Conservation (phyloP, 2,113 vertebrate species). For the Spea bombifrons region DNA sequence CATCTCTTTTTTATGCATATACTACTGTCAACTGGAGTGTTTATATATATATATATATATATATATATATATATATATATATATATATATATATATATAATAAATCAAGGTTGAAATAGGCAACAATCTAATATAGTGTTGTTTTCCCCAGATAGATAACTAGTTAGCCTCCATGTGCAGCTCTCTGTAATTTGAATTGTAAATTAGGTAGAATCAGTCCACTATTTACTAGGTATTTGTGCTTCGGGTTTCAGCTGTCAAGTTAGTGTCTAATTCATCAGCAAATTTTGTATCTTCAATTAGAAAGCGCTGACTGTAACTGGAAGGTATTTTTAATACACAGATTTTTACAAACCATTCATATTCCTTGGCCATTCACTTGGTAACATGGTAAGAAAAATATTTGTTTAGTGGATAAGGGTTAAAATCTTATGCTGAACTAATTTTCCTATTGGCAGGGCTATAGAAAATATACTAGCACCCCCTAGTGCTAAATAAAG, state of each 20-base stretch:
- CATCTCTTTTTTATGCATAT: too few species aligned
- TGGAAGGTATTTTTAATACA: background rate
- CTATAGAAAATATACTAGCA: constrained; percentile 11
- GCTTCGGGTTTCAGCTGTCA: constrained; percentile 50
- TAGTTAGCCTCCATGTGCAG: constrained; percentile 51
- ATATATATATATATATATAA: too few species aligned
- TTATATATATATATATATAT: too few species aligned
- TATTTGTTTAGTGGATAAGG: too few species aligned
- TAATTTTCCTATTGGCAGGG: too few species aligned
- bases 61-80: too few species aligned
- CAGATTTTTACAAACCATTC: background rate
- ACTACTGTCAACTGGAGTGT: too few species aligned
- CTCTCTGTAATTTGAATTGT: constrained; percentile 57
- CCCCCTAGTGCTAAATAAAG: constrained; percentile 31
- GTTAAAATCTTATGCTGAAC: too few species aligned
- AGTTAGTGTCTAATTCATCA: constrained; percentile 21
- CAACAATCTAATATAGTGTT: too few species aligned
- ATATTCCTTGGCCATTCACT: constrained; percentile 4
- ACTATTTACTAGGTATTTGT: constrained; percentile 54
- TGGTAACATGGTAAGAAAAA: background rate
- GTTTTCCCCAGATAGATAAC: background rate
- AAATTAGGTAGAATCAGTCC: constrained; percentile 54
- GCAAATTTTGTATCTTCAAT: constrained; percentile 27
- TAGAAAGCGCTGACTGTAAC: constrained; percentile 22
- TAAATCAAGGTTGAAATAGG: too few species aligned